Evolutionary conservation across 1,140 invertebrate genomes (phyloP).

Genomic region (Acromyrmex echinatior): DNA sequence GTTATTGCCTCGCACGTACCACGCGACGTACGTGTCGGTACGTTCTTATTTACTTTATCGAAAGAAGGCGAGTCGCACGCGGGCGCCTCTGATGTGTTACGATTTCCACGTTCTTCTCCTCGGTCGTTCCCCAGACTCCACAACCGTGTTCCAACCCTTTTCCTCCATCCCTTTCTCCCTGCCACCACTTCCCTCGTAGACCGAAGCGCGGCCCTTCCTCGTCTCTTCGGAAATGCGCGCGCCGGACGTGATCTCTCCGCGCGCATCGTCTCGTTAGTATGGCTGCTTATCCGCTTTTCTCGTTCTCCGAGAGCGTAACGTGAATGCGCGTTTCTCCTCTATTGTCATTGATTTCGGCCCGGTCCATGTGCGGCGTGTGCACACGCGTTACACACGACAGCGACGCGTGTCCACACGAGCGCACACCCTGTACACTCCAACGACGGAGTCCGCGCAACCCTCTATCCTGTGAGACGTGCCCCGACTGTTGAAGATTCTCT

Average conservation of each 20-base stretch:
- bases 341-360: constrained; percentile 68
- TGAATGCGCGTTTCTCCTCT: constrained; percentile 60
- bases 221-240: constrained; percentile 42
- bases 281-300: constrained; percentile 73
- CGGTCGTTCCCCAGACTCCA: not conserved
- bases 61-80: constrained; percentile 47
- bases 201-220: not conserved
- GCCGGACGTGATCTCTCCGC: constrained; percentile 69
- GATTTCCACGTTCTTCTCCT: constrained; percentile 58
- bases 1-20: constrained; percentile 67
- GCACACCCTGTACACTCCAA: constrained; percentile 4
- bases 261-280: constrained; percentile 69
- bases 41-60: constrained; percentile 73
- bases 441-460: constrained; percentile 28
- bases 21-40: constrained; percentile 66
- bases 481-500: constrained; percentile 11
- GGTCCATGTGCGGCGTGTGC: constrained; percentile 24
- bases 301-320: constrained; percentile 49
- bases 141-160: not conserved
- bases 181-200: not conserved
- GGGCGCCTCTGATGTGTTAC: constrained; percentile 24
- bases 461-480: constrained; percentile 51
- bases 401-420: constrained; percentile 54
- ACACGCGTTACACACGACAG: constrained; percentile 30
- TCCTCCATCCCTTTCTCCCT: constrained; percentile 1